phyloP scores from a whole-genome alignment of 2,888 invertebrate genomes.

The Mongoloraphidia duomilia region DNA sequence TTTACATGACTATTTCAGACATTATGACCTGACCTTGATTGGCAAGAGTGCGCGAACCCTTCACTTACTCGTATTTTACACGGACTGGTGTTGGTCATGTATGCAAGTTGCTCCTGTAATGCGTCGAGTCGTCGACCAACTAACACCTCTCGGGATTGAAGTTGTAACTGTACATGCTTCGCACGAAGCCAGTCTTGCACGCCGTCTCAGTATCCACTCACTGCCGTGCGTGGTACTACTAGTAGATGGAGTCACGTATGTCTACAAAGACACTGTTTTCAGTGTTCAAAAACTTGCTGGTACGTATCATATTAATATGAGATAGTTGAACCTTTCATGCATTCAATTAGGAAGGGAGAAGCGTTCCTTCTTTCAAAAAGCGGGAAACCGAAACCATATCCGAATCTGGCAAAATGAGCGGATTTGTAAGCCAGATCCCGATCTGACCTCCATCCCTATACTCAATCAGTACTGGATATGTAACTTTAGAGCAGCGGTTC shows the following conservation, averaged over 20 bases:
- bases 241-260: slow-evolving; percentile 68
- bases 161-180: slow-evolving; percentile 76
- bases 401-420: too few species aligned
- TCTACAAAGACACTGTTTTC: slow-evolving; percentile 69
- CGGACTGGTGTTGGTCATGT: slow-evolving; percentile 91
- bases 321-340: neutral
- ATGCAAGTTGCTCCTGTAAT: slow-evolving; percentile 77
- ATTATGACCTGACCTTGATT: slow-evolving; percentile 73
- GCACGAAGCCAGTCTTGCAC: slow-evolving; percentile 60
- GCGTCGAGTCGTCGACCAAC: slow-evolving; percentile 68
- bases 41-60: slow-evolving; percentile 74
- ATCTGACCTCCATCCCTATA: too few species aligned
- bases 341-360: too few species aligned
- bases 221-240: slow-evolving; percentile 72
- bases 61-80: slow-evolving; percentile 78
- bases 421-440: too few species aligned
- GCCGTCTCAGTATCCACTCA: slow-evolving; percentile 64
- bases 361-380: too few species aligned
- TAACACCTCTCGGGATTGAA: slow-evolving; percentile 72
- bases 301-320: slow-evolving; percentile 25
- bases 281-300: slow-evolving; percentile 71
- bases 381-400: too few species aligned
- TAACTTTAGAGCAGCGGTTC: too few species aligned
- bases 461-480: too few species aligned
- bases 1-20: slow-evolving; percentile 36